A percentile compares a stretch with the other conserved stretches of the same genome.
phyloP scores from a whole-genome alignment of 2,797 vertebrate genomes.

The Telmatherina bonti region DNA sequence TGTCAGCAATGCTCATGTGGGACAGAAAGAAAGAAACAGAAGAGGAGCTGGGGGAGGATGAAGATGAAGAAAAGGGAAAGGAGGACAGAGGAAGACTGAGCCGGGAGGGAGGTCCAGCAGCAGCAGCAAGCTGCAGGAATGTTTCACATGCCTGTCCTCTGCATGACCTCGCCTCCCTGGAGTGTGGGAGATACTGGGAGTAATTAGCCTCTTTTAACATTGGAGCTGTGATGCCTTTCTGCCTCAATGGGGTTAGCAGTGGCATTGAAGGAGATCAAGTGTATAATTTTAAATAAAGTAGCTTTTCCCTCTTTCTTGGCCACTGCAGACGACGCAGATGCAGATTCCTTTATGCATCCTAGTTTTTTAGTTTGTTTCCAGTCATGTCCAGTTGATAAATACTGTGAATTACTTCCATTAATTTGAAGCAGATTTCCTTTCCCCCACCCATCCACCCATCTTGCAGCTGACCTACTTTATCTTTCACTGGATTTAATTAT shows the following conservation, averaged over 20 bases:
- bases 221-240: slow-evolving; percentile 89
- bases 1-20: slow-evolving; percentile 34
- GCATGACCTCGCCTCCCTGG: slow-evolving; percentile 94
- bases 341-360: slow-evolving; percentile 63
- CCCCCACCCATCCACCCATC: slow-evolving; percentile 43
- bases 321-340: slow-evolving; percentile 1
- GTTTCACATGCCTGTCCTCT: slow-evolving; percentile 94
- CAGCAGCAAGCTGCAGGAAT: slow-evolving; percentile 90
- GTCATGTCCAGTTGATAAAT: slow-evolving; percentile 81
- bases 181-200: slow-evolving; percentile 96
- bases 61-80: slow-evolving; percentile 74
- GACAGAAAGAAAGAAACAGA: slow-evolving; percentile 65
- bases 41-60: slow-evolving; percentile 65
- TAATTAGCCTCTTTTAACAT: slow-evolving; percentile 97
- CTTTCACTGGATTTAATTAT: slow-evolving; percentile 67
- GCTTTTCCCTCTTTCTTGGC: slow-evolving; percentile 13
- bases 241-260: slow-evolving; percentile 92
- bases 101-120: slow-evolving; percentile 81
- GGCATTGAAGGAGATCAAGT: slow-evolving; percentile 92
- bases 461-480: slow-evolving; percentile 62
- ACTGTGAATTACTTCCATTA: slow-evolving; percentile 86
- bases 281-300: slow-evolving; percentile 82
- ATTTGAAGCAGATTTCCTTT: slow-evolving; percentile 79
- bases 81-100: slow-evolving; percentile 54
- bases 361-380: slow-evolving; percentile 71